Conservation (phyloP, 2,888 invertebrate species). For the Gastrophysa polygoni region DNA sequence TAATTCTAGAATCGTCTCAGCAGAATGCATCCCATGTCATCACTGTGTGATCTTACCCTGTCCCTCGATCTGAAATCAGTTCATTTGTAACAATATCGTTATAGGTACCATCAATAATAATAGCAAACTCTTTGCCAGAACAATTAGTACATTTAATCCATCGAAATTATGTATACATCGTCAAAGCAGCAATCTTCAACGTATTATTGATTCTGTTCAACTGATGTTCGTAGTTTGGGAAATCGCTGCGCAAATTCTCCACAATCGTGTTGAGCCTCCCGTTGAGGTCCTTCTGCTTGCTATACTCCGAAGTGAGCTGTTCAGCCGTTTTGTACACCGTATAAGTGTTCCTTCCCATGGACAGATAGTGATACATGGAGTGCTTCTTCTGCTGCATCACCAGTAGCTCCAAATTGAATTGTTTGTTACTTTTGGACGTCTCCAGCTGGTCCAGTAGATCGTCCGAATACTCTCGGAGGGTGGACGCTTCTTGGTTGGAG, state of each 20-base stretch:
- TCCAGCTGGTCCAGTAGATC: constrained; percentile 45
- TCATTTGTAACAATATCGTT: too few species aligned
- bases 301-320: constrained; percentile 63
- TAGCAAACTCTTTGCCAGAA: too few species aligned
- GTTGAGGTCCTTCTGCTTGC: constrained; percentile 65
- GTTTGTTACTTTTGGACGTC: constrained; percentile 55
- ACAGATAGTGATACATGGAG: constrained; percentile 63
- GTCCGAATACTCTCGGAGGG: neutral
- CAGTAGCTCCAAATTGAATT: constrained; percentile 63
- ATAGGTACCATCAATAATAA: too few species aligned
- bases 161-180: constrained; percentile 19
- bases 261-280: constrained; percentile 65
- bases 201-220: constrained; percentile 61
- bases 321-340: constrained; percentile 54
- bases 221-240: constrained; percentile 63
- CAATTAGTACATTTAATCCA: neutral
- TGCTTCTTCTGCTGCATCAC: constrained; percentile 74
- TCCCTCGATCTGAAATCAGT: too few species aligned
- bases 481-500: neutral
- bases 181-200: constrained; percentile 51
- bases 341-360: constrained; percentile 54
- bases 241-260: constrained; percentile 65
- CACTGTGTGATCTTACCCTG: too few species aligned
- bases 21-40: too few species aligned
- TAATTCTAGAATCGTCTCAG: too few species aligned